phyloP scores from a whole-genome alignment of 2,113 vertebrate species.

The Lagopus muta region DNA sequence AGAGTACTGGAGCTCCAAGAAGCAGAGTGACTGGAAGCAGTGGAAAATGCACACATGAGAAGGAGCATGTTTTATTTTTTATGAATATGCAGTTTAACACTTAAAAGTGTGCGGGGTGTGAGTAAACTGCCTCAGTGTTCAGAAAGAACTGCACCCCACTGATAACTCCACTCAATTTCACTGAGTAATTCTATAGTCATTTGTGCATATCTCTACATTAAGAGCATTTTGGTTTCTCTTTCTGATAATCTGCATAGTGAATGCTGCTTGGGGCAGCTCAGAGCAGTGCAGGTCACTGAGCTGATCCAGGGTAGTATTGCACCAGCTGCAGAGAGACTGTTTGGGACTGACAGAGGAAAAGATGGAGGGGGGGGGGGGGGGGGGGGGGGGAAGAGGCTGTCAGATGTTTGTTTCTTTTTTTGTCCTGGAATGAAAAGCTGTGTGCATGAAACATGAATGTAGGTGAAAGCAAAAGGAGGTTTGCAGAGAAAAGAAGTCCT shows the following conservation, averaged over 20 bases:
- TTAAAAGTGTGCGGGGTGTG: background rate
- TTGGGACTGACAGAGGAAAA: background rate
- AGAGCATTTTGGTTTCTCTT: background rate
- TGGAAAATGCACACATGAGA: accelerated
- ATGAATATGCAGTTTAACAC: background rate
- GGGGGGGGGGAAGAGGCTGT: background rate
- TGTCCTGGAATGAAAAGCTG: background rate
- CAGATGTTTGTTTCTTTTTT: background rate
- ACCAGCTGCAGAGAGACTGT: background rate
- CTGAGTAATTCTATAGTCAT: background rate
- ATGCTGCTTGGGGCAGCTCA: background rate
- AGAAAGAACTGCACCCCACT: background rate
- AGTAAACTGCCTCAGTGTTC: background rate
- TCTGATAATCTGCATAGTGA: background rate
- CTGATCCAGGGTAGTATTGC: background rate
- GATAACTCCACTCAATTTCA: background rate
- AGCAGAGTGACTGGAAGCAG: background rate
- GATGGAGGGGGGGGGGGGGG: background rate
- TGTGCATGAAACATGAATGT: background rate
- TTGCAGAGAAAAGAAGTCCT: accelerated
- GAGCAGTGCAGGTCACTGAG: background rate
- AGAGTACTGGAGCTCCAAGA: background rate
- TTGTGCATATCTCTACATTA: background rate
- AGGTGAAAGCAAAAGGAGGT: background rate
- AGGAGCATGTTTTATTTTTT: background rate